Evolutionary conservation across 2,888 invertebrate genomes (phyloP).

Genomic region (Eupsilia transversa): DNA sequence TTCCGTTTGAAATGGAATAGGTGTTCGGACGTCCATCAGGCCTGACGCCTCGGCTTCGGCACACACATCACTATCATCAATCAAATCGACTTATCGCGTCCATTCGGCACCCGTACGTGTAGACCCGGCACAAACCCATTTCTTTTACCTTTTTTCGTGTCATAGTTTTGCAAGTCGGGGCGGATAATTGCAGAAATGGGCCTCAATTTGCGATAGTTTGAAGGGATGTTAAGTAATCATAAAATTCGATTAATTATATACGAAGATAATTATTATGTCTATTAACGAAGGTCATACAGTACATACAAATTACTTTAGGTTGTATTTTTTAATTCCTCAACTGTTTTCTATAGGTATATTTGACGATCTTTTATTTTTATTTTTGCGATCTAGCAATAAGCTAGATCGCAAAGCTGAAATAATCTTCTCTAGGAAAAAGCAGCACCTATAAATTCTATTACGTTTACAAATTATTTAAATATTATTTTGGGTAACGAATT

Average conservation of each 20-base stretch:
- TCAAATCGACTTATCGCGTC: slow-evolving; percentile 82
- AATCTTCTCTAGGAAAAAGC: neutral
- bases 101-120: slow-evolving; percentile 69
- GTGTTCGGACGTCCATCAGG: slow-evolving; percentile 55
- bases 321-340: neutral
- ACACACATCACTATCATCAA: slow-evolving; percentile 74
- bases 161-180: slow-evolving; percentile 62
- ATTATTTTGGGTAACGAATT: neutral
- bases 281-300: neutral
- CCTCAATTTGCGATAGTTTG: neutral
- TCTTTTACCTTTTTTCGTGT: slow-evolving; percentile 64
- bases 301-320: neutral
- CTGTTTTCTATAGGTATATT: neutral
- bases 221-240: neutral
- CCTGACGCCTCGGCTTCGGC: slow-evolving; percentile 56
- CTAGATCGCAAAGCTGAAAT: neutral
- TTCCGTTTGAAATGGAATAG: slow-evolving; percentile 48
- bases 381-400: no score
- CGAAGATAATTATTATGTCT: neutral
- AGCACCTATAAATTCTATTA: neutral
- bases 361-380: no score
- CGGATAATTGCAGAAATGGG: slow-evolving; percentile 53
- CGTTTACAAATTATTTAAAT: neutral
- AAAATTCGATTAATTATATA: no score
- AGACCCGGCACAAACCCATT: slow-evolving; percentile 69